Evolutionary conservation across 2,888 invertebrate genomes (phyloP), one percentile per base, ranked within the genome.

Genomic region (Dioctria linearis): DNA sequence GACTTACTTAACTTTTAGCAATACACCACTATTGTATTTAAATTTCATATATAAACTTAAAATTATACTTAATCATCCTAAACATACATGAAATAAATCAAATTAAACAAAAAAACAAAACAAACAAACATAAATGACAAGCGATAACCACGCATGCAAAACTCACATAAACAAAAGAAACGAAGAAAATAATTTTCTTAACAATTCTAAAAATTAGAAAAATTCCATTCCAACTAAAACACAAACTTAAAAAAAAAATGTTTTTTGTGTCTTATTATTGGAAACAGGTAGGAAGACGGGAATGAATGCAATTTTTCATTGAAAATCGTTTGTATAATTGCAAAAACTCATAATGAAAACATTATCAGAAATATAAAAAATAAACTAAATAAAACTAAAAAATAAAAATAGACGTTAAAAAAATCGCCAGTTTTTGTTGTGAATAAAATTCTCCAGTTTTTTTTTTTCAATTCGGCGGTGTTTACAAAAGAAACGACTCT

Each of bases 401-500:
- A 67, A 43, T 59, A 78, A 81, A 79, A 79, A 51, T 49, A 63
- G 59, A 79, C 42, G 54, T 65, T 75, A 59, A 65, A 75, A 75
- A 75, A 75, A 75, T 75, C 75, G 75, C 65, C 78, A 78, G 46
- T 65, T 65, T 46, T 59, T 11, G 25, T 51, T 13, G 37, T 65
- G 59, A 25, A 9, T 61, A 49, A 63, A 78, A 63, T 63, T 78
- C 25, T 25, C 25, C 25, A n/a, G n/a, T 25, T 25, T 25, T 46
- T 46, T 49, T n/a, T 61, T 43, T 40, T 46, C n/a, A 46, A 40
- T 63, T 75, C 75, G 46, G 46, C 59, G 75, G 37, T 61, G 39
- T 49, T 4, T 37, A 39, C 37, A 78, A 46, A 63, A 78, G 80
- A 81, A 81, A 82, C 83, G 83, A 83, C 78, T 57, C 83, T 83